phyloP scores from a whole-genome alignment of 2,888 invertebrate species.

The Tuberolachnus salignus region DNA sequence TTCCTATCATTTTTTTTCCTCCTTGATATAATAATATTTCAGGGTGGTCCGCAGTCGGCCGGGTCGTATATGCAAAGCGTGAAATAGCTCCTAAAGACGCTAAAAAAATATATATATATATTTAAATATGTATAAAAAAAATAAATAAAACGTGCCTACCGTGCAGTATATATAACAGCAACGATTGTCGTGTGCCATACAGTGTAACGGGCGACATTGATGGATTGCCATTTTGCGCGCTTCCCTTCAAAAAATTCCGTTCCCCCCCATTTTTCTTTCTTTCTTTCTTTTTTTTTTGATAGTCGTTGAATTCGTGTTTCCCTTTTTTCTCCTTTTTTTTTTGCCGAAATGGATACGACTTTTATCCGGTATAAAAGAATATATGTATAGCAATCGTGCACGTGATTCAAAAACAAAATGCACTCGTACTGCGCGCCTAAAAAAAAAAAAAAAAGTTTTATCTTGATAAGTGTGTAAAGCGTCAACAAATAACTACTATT shows the following conservation, averaged over 20 bases:
- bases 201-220: conserved; percentile 36
- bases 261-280: conserved; percentile 15
- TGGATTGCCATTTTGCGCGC: conserved; percentile 49
- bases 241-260: conserved; percentile 37
- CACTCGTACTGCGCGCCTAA: background rate
- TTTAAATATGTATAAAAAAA: too few relatives aligned
- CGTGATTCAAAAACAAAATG: conserved; percentile 27
- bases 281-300: conserved; percentile 14
- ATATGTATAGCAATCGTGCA: conserved; percentile 13
- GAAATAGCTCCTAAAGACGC: conserved; percentile 50
- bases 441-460: too few relatives aligned
- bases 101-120: too few relatives aligned
- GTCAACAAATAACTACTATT: background rate
- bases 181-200: conserved; percentile 48
- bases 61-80: conserved; percentile 35
- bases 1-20: conserved; percentile 22
- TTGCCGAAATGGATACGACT: conserved; percentile 42
- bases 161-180: conserved; percentile 11
- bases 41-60: conserved; percentile 32
- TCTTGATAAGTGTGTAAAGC: background rate
- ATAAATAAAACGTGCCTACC: conserved; percentile 41
- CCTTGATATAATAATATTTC: conserved; percentile 10
- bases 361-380: conserved; percentile 38
- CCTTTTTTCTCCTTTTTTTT: conserved; percentile 16
- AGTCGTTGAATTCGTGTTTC: conserved; percentile 36